Evolutionary conservation across 2,888 invertebrate genomes (phyloP).

Genomic region (Pyrochroa serraticornis): DNA sequence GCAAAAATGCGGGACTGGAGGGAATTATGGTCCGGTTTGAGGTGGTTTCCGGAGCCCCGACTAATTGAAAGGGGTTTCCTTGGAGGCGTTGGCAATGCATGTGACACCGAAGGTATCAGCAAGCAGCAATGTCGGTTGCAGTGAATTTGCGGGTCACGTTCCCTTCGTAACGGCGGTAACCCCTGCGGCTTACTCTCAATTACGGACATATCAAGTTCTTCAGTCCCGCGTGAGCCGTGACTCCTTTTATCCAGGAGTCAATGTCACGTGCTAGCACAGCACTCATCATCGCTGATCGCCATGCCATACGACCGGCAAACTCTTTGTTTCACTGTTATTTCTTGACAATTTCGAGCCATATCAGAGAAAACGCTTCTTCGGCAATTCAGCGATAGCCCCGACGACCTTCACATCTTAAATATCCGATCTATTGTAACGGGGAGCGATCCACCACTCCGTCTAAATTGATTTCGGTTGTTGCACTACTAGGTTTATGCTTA

Average conservation of each 20-base stretch:
- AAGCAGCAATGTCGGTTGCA: conserved; percentile 36
- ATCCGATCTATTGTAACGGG: conserved; percentile 30
- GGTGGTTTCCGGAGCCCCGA: background rate
- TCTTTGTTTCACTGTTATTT: conserved; percentile 21
- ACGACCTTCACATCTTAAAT: conserved; percentile 23
- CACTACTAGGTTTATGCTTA: conserved; percentile 29
- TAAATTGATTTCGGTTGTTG: conserved; percentile 30
- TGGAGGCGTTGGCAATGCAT: conserved; percentile 33
- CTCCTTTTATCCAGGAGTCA: conserved; percentile 33
- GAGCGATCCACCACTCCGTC: conserved; percentile 22
- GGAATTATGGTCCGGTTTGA: no score
- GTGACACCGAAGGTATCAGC: conserved; percentile 33
- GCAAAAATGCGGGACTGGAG: no score
- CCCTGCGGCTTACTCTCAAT: conserved; percentile 45
- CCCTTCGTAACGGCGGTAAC: conserved; percentile 41
- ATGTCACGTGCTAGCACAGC: conserved; percentile 12
- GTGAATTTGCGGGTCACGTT: conserved; percentile 43
- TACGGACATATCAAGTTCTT: conserved; percentile 42
- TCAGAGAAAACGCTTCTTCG: conserved; percentile 20
- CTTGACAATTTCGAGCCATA: conserved; percentile 9
- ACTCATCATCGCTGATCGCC: conserved; percentile 8
- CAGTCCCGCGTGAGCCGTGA: conserved; percentile 35
- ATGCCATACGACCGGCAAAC: background rate
- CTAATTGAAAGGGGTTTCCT: conserved; percentile 28
- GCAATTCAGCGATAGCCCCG: conserved; percentile 22